These are phyloP conservation scores for Andrena fulva DNA, from an alignment of 2,888 invertebrate species.

Conservation along the genomic window DNA sequence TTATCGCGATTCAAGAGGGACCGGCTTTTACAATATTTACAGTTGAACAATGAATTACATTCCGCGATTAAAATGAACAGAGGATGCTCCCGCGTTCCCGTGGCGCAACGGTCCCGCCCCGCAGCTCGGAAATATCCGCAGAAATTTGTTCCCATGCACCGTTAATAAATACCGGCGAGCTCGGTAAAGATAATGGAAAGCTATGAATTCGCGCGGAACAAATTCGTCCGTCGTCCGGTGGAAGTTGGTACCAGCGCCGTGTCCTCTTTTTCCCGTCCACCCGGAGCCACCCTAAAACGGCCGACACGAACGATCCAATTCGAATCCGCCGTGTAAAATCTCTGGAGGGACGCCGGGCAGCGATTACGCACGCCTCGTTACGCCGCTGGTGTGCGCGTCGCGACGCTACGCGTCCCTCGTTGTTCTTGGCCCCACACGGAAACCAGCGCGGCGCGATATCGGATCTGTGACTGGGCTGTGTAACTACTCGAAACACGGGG, in stretches of 20 bases:
- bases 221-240: neutral
- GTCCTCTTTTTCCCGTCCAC: neutral
- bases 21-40: slow-evolving; percentile 27
- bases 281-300: neutral
- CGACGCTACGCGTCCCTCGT: slow-evolving; percentile 35
- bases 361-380: slow-evolving; percentile 52
- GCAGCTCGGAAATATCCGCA: neutral
- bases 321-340: slow-evolving; percentile 27
- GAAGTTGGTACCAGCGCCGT: neutral
- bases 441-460: slow-evolving; percentile 56
- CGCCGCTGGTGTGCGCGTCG: slow-evolving; percentile 11
- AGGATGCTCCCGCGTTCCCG: neutral
- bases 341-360: slow-evolving; percentile 19
- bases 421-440: slow-evolving; percentile 57
- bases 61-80: neutral
- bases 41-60: slow-evolving; percentile 20
- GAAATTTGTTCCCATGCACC: neutral
- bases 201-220: slow-evolving; percentile 11
- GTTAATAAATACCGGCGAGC: slow-evolving; percentile 18
- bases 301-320: neutral
- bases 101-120: no score
- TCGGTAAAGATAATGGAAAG: slow-evolving; percentile 28
- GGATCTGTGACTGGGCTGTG: slow-evolving; percentile 53
- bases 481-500: slow-evolving; percentile 59
- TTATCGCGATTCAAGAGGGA: neutral